Evolutionary conservation across 2,888 invertebrate genomes (phyloP), one percentile per base, ranked within the genome.

Genomic region (Tuberolachnus salignus): DNA sequence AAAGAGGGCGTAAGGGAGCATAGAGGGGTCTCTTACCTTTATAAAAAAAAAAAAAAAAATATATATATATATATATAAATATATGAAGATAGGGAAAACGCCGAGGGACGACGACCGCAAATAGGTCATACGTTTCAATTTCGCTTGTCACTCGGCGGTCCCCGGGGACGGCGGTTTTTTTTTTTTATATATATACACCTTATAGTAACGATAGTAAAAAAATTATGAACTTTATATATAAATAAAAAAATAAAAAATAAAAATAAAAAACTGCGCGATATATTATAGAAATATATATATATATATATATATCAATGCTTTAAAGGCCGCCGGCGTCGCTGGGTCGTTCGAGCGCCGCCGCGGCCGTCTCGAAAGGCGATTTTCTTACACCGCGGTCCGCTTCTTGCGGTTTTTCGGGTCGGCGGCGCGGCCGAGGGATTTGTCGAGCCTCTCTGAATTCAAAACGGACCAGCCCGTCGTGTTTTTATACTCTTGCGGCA

Each of bases 51-150:
- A n/a, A n/a, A n/a, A n/a, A n/a, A n/a, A n/a, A n/a, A n/a, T n/a
- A n/a, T n/a, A n/a, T n/a, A n/a, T n/a, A n/a, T n/a, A n/a, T n/a
- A n/a, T n/a, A n/a, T n/a, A n/a, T n/a, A n/a, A n/a, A n/a, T n/a
- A n/a, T 46, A 66, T 44, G 14, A 14, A 8, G 46, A 66, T 46
- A 13, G 21, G 14, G 51, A 26, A n/a, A n/a, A 34, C 51, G 51
- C 21, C 69, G 34, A 21, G 75, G 59, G 67, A 67, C 55, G 51
- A 26, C 64, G 57, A 51, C 42, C 14, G 72, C 75, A 67, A 78
- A 78, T 67, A 78, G 75, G 75, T 78, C 75, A 59, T 78, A 78
- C 75, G 75, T 78, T 78, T 78, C 75, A 78, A 78, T 78, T 78
- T 78, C 34, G 26, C 75, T 46, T 78, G 75, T 78, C 75, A 59